Conservation (phyloP, 2,888 invertebrate genomes). For the Leucophora obtusa region DNA sequence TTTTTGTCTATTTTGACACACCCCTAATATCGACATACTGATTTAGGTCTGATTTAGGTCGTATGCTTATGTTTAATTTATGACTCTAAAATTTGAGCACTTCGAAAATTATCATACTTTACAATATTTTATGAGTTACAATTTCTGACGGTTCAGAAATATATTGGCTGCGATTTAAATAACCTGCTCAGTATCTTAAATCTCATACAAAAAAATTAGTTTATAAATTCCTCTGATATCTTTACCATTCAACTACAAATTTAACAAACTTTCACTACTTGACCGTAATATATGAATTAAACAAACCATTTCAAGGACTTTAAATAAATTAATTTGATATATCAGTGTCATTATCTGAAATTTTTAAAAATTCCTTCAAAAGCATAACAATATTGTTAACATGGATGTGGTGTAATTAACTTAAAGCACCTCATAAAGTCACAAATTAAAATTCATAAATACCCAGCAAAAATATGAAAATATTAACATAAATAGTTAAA, state of each 20-base stretch:
- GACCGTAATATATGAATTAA: neutral
- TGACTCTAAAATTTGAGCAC: too few species aligned
- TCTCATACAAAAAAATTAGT: neutral
- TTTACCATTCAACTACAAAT: neutral
- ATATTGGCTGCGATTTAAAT: too few species aligned
- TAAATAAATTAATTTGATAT: slow-evolving; percentile 23
- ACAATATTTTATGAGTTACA: too few species aligned
- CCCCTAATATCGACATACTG: too few species aligned
- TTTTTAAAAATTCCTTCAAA: slow-evolving; percentile 16
- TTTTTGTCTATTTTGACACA: too few species aligned
- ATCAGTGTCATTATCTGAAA: slow-evolving; percentile 33
- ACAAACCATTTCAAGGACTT: slow-evolving; percentile 35
- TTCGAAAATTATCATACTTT: too few species aligned
- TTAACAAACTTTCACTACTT: slow-evolving; percentile 42
- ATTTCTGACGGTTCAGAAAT: too few species aligned
- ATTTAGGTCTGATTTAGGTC: too few species aligned
- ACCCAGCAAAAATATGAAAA: neutral
- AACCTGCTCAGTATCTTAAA: neutral
- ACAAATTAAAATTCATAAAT: slow-evolving; percentile 52
- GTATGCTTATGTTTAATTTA: too few species aligned
- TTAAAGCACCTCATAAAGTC: slow-evolving; percentile 62
- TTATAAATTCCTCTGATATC: neutral
- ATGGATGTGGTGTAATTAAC: slow-evolving; percentile 59
- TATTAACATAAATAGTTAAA: neutral
- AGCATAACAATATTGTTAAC: slow-evolving; percentile 26